Conservation (phyloP, 2,888 invertebrate species). For the Unio pictorum region DNA sequence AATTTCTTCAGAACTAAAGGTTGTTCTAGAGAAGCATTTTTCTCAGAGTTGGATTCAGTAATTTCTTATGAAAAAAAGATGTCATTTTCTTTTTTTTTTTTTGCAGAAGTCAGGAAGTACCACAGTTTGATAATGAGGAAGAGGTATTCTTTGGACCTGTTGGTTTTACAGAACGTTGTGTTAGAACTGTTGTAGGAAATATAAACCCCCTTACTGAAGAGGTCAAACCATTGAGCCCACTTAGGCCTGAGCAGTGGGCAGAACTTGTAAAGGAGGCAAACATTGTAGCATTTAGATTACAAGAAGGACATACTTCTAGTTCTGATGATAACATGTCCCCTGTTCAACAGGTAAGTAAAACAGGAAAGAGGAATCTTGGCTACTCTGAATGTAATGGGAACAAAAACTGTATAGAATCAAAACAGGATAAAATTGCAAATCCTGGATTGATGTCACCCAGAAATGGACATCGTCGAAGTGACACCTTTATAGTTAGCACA, state of each 20-base stretch:
- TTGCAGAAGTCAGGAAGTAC: conserved; percentile 1
- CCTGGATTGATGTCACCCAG: neutral
- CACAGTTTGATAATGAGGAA: conserved; percentile 40
- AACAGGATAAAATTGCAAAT: neutral
- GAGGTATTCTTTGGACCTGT: conserved; percentile 58
- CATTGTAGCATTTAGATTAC: conserved; percentile 29
- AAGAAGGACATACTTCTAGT: neutral
- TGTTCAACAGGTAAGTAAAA: conserved; percentile 4
- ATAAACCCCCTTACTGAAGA: conserved; percentile 21
- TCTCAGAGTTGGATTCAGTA: no score
- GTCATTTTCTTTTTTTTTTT: no score
- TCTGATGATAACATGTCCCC: conserved; percentile 4
- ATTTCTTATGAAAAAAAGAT: no score
- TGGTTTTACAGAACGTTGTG: conserved; percentile 49
- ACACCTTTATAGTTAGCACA: conserved; percentile 36
- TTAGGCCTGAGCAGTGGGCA: conserved; percentile 45
- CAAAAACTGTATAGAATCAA: no score
- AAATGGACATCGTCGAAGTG: conserved; percentile 16
- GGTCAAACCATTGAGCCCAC: conserved; percentile 40
- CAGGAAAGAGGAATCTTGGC: neutral
- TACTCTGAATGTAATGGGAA: no score
- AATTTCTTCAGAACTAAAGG: no score
- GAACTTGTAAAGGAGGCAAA: conserved; percentile 51
- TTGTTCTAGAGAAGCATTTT: no score
- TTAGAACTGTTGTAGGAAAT: conserved; percentile 32